A percentile compares a stretch with the other conserved stretches of the same genome.
phyloP scores from a whole-genome alignment of 1,140 invertebrate genomes.

The Tenebrio molitor region DNA sequence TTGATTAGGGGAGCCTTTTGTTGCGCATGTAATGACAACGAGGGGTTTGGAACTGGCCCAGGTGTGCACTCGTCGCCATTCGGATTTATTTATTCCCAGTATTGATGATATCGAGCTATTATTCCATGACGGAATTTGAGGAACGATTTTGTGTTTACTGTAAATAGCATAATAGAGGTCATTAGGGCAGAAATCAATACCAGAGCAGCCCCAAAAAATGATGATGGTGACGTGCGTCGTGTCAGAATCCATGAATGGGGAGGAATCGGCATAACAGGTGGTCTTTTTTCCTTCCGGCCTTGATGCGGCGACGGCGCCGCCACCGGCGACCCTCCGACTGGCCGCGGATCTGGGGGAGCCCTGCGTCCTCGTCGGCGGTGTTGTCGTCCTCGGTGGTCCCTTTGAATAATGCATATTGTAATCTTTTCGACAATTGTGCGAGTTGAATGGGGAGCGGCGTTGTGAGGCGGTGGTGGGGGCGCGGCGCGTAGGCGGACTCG shows the following conservation, averaged over 20 bases:
- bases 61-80: too few species aligned
- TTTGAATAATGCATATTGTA: conserved; percentile 43
- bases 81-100: too few species aligned
- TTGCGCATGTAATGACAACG: too few species aligned
- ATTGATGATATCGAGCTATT: too few species aligned
- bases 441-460: conserved; percentile 57
- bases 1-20: too few species aligned
- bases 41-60: too few species aligned
- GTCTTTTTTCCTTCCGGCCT: conserved; percentile 22
- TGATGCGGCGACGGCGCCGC: not conserved
- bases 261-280: conserved; percentile 35
- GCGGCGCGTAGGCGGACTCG: conserved; percentile 59
- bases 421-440: conserved; percentile 42
- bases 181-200: conserved; percentile 4
- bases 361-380: not conserved
- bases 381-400: conserved; percentile 2
- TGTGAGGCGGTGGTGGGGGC: conserved; percentile 53
- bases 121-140: too few species aligned
- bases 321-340: not conserved
- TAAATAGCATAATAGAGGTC: conserved; percentile 13
- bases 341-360: not conserved
- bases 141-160: conserved; percentile 1
- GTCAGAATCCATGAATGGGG: conserved; percentile 33
- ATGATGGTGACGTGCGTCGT: conserved; percentile 14
- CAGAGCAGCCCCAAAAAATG: not conserved